Evolutionary conservation across 2,888 invertebrate species (phyloP).

Genomic region (Barypeithes pellucidus): DNA sequence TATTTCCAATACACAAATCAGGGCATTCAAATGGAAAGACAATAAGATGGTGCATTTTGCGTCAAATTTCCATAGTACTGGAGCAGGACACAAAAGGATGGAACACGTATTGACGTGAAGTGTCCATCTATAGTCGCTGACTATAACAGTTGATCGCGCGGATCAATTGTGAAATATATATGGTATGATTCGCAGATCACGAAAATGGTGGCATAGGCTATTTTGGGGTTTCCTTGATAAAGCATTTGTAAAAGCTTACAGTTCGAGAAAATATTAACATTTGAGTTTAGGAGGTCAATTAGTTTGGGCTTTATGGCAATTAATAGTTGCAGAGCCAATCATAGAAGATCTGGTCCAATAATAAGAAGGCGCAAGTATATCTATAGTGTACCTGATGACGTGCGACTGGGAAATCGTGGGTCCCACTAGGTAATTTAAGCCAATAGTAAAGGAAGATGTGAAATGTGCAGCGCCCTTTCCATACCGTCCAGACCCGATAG

Average conservation of each 20-base stretch:
- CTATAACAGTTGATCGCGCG: conserved; percentile 62
- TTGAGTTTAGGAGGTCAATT: conserved; percentile 39
- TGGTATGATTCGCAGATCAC: no score
- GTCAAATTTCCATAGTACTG: no score
- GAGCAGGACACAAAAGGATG: neutral
- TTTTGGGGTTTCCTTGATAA: conserved; percentile 59
- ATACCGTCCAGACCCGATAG: conserved; percentile 33
- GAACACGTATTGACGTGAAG: conserved; percentile 5
- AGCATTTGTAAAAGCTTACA: conserved; percentile 54
- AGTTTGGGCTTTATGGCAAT: conserved; percentile 40
- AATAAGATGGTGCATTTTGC: no score
- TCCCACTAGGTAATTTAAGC: conserved; percentile 39
- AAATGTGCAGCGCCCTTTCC: conserved; percentile 39
- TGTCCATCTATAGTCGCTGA: conserved; percentile 46
- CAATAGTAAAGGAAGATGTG: conserved; percentile 47
- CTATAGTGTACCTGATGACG: conserved; percentile 5
- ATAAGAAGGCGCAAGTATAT: conserved; percentile 35
- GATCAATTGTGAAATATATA: conserved; percentile 57
- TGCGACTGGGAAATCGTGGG: conserved; percentile 39
- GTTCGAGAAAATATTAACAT: conserved; percentile 34
- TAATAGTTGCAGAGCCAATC: conserved; percentile 4
- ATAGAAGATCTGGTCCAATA: conserved; percentile 30
- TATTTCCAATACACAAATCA: no score
- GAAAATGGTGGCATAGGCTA: conserved; percentile 54
- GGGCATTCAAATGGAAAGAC: no score